These are phyloP conservation scores for Copidosoma aretas DNA, from an alignment of 2,888 invertebrate species.

Conservation along the genomic window DNA sequence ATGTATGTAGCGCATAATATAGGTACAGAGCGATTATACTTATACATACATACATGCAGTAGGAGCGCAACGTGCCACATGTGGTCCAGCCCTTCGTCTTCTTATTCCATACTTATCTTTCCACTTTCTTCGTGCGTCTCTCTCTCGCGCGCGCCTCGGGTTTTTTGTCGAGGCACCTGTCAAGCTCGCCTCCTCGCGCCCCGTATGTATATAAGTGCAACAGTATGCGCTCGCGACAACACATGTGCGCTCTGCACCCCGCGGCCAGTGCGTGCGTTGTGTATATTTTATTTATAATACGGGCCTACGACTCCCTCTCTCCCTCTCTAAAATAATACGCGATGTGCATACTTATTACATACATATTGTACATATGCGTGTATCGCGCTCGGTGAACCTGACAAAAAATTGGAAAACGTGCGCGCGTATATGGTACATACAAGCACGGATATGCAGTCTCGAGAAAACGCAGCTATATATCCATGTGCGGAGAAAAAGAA, in stretches of 20 bases:
- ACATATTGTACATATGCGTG: neutral
- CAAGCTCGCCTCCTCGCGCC: slow-evolving; percentile 51
- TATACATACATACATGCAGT: too few species aligned
- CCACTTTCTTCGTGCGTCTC: neutral
- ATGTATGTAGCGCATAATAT: slow-evolving; percentile 57
- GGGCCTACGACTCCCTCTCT: slow-evolving; percentile 47
- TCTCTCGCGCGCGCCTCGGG: slow-evolving; percentile 30
- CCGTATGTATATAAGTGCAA: slow-evolving; percentile 6
- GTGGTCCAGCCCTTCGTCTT: slow-evolving; percentile 60
- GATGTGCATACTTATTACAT: too few species aligned
- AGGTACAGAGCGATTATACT: too few species aligned
- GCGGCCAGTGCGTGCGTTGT: slow-evolving; percentile 42
- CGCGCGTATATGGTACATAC: too few species aligned
- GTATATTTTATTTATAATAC: neutral
- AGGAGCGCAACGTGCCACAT: slow-evolving; percentile 60
- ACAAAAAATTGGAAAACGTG: slow-evolving; percentile 1
- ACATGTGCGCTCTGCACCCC: slow-evolving; percentile 43
- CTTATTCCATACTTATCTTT: slow-evolving; percentile 6
- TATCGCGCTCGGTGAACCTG: neutral
- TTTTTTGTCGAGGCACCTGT: slow-evolving; percentile 61
- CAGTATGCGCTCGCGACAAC: slow-evolving; percentile 6
- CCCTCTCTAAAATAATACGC: slow-evolving; percentile 57
- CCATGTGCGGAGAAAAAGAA: too few species aligned
- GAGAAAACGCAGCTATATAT: neutral
- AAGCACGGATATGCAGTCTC: too few species aligned